Evolutionary conservation across 2,113 vertebrate species (phyloP).

Genomic region (Epinephelus cyanopodus): DNA sequence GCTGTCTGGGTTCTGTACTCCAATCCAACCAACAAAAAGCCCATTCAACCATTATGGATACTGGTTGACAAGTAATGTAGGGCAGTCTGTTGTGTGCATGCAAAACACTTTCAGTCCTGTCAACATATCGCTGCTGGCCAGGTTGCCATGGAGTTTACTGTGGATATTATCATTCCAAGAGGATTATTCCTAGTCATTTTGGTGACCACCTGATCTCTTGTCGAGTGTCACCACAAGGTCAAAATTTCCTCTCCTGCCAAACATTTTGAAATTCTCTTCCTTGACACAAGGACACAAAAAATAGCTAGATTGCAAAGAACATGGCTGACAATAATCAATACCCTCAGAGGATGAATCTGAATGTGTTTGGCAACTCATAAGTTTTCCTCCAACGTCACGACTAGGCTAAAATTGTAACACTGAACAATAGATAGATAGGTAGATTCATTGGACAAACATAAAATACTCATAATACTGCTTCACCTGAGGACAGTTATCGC

Average conservation of each 20-base stretch:
- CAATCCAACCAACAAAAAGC: background rate
- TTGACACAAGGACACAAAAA: background rate
- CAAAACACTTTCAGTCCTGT: background rate
- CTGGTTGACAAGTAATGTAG: background rate
- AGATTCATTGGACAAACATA: too few relatives aligned
- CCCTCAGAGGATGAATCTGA: background rate
- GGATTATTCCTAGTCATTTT: background rate
- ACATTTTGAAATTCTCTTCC: background rate
- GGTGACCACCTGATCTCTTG: background rate
- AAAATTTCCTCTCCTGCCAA: background rate
- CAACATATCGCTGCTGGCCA: conserved; percentile 1
- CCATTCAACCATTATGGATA: background rate
- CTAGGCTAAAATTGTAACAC: too few relatives aligned
- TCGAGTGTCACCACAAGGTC: background rate
- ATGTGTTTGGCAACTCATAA: background rate
- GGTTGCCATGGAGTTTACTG: background rate
- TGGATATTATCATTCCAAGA: background rate
- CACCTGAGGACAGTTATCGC: too few relatives aligned
- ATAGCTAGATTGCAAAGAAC: background rate
- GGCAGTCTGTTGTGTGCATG: background rate
- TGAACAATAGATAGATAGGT: too few relatives aligned
- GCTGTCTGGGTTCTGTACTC: background rate
- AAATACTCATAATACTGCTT: too few relatives aligned
- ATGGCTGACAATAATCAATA: background rate
- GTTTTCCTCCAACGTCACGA: background rate